Evolutionary conservation across 2,797 vertebrate species (phyloP).

Genomic region (Alexandromys oeconomus): DNA sequence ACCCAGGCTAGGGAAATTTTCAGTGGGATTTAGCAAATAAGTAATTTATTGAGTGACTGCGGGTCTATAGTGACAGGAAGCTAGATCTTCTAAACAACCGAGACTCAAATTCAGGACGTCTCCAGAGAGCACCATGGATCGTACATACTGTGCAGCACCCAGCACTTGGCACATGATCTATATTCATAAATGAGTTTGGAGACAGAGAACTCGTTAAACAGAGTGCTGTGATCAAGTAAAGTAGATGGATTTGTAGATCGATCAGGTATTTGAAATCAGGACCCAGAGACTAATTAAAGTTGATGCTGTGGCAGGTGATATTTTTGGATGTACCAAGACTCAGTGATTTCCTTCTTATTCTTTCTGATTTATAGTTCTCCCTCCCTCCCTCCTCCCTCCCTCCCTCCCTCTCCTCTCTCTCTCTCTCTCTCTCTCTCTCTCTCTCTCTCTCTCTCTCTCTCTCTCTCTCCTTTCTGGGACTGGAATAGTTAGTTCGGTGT

Average conservation of each 20-base stretch:
- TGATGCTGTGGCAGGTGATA: not conserved
- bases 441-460: no score
- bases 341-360: not conserved
- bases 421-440: not conserved
- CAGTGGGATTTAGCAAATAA: constrained; percentile 42
- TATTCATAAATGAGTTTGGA: constrained; percentile 49
- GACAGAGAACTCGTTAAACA: constrained; percentile 58
- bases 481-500: constrained; percentile 1
- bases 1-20: not conserved
- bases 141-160: not conserved
- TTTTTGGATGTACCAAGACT: not conserved
- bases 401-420: not conserved
- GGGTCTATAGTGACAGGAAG: not conserved
- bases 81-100: not conserved
- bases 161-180: not conserved
- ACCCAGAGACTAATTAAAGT: not conserved
- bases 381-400: not conserved
- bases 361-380: not conserved
- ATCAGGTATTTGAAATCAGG: not conserved
- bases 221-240: constrained; percentile 53
- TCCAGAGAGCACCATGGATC: not conserved
- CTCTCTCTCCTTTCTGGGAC: not conserved
- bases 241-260: not conserved
- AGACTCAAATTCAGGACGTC: constrained; percentile 32
- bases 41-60: not conserved